Conservation (phyloP, 1,140 invertebrate species). For the Drosophila lini region DNA sequence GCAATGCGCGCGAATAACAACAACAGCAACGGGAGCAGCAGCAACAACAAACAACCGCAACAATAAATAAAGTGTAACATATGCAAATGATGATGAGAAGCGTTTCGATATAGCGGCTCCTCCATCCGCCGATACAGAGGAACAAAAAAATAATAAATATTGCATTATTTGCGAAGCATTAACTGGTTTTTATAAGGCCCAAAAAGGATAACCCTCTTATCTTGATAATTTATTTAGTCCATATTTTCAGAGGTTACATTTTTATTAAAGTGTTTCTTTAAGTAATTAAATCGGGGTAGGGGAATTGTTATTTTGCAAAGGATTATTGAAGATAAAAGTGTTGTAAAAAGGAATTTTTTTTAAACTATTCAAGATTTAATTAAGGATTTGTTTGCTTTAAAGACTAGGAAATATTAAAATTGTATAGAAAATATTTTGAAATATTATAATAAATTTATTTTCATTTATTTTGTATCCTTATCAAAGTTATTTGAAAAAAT, state of each 20-base stretch:
- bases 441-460: neutral
- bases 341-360: too few species aligned
- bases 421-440: neutral
- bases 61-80: slow-evolving; percentile 82
- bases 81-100: slow-evolving; percentile 82
- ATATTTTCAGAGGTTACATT: neutral
- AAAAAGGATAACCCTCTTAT: neutral
- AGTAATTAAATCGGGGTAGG: neutral
- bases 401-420: neutral
- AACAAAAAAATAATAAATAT: slow-evolving; percentile 20
- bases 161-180: neutral
- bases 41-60: slow-evolving; percentile 50
- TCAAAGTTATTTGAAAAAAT: neutral
- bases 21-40: slow-evolving; percentile 9
- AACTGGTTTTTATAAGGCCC: neutral
- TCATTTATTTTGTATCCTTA: neutral
- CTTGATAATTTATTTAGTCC: neutral
- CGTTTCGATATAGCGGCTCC: slow-evolving; percentile 46
- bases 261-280: neutral
- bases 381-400: too few species aligned
- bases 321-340: too few species aligned
- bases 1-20: slow-evolving; percentile 61
- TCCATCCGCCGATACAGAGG: slow-evolving; percentile 15
- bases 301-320: neutral
- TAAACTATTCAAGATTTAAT: too few species aligned